Percentiles rank a stretch among this genome's conserved stretches.
Evolutionary conservation across 1,140 invertebrate species (phyloP).

Genomic region (Gryllus bimaculatus): DNA sequence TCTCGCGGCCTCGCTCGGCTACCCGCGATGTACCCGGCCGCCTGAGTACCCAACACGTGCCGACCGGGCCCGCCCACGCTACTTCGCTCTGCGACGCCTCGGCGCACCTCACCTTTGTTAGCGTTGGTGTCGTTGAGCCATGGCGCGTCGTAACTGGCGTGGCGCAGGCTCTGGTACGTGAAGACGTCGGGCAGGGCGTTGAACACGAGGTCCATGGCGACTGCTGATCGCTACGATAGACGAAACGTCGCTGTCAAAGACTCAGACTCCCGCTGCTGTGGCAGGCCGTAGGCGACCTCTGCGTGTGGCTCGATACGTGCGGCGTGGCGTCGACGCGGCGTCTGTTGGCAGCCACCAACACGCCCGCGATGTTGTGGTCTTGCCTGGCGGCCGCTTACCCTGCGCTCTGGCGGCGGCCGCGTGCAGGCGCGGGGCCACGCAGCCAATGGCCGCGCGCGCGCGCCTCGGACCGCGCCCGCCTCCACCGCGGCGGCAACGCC

Average conservation of each 20-base stretch:
- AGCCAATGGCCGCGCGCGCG: not conserved
- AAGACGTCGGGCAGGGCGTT: conserved; percentile 26
- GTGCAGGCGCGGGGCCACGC: not conserved
- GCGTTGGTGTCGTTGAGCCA: conserved; percentile 16
- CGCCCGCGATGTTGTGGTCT: not conserved
- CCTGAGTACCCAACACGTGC: too few species aligned
- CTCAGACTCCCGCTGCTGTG: not conserved
- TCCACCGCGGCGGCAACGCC: not conserved
- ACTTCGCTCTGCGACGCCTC: too few species aligned
- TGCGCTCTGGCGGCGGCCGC: not conserved
- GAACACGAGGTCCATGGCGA: conserved; percentile 26
- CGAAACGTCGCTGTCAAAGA: too few species aligned
- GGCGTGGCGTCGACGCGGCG: not conserved
- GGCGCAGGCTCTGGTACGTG: conserved; percentile 22
- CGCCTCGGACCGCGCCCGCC: not conserved
- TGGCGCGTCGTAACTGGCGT: conserved; percentile 22
- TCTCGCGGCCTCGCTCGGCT: too few species aligned
- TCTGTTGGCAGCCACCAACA: not conserved
- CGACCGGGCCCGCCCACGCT: too few species aligned
- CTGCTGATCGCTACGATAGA: not conserved
- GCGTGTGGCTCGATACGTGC: not conserved
- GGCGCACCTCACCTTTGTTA: conserved; percentile 13
- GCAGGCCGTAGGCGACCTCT: not conserved
- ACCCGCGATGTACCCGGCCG: too few species aligned
- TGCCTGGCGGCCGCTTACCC: not conserved